These are phyloP conservation scores for Macrophya alboannulata DNA, from an alignment of 2,888 invertebrate genomes.

Conservation along the genomic window DNA sequence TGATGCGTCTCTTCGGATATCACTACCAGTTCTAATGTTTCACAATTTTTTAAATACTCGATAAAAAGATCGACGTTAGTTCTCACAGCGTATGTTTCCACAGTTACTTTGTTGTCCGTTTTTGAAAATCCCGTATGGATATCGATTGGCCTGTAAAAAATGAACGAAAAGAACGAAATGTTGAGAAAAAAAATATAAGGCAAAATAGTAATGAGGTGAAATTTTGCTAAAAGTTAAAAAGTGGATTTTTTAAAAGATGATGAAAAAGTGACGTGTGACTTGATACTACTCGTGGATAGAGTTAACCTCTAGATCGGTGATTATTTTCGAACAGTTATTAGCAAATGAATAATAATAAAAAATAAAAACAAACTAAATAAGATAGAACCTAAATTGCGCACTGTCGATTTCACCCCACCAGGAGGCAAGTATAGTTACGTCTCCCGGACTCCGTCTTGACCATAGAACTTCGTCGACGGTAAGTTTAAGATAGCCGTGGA, in stretches of 20 bases:
- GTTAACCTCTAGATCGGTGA: neutral
- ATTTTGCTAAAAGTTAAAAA: neutral
- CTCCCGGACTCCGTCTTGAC: conserved; percentile 71
- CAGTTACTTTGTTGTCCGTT: conserved; percentile 64
- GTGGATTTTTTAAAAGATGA: neutral
- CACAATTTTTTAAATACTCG: conserved; percentile 77
- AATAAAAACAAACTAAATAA: neutral
- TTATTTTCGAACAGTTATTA: neutral
- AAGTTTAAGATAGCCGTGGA: conserved; percentile 75
- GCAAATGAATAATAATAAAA: neutral
- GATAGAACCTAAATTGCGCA: conserved; percentile 72
- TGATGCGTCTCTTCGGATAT: conserved; percentile 68
- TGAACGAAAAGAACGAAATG: conserved; percentile 38
- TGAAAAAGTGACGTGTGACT: neutral
- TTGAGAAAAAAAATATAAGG: conserved; percentile 14
- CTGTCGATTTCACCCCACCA: conserved; percentile 78
- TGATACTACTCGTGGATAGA: neutral
- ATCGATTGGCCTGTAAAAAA: conserved; percentile 71
- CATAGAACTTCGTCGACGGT: conserved; percentile 76
- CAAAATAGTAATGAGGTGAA: neutral
- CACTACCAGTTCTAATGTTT: conserved; percentile 73
- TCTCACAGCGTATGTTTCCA: conserved; percentile 72
- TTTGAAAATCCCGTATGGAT: conserved; percentile 64
- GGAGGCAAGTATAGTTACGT: conserved; percentile 72
- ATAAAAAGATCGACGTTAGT: conserved; percentile 75